A percentile compares a stretch with the other conserved stretches of the same genome.
Conservation (phyloP, 2,113 vertebrate genomes). For the Phoenicopterus ruber region DNA sequence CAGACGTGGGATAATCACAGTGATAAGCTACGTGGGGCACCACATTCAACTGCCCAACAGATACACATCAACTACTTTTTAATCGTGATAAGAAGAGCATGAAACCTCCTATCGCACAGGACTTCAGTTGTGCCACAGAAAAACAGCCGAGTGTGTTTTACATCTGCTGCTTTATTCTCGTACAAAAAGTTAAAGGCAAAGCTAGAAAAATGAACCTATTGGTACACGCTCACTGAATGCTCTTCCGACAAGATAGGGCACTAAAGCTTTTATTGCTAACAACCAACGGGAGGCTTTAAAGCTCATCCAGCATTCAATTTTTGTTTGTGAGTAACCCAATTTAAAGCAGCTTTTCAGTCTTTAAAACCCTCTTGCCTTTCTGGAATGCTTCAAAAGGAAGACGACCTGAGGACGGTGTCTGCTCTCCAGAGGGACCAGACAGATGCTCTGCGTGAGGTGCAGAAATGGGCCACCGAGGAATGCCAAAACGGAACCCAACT, state of each 20-base stretch:
- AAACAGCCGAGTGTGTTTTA: neutral
- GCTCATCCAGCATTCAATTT: neutral
- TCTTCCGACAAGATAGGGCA: neutral
- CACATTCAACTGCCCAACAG: neutral
- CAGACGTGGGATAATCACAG: neutral
- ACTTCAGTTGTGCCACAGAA: neutral
- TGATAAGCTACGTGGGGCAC: neutral
- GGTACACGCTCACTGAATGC: neutral
- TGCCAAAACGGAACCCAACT: neutral
- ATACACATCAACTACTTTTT: neutral
- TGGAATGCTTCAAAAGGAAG: conserved; percentile 48
- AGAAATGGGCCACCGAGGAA: neutral
- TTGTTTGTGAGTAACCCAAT: conserved; percentile 8
- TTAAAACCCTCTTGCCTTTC: neutral
- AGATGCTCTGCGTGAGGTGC: neutral
- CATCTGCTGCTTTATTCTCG: conserved; percentile 22
- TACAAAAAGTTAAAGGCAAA: conserved; percentile 38
- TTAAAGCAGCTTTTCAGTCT: neutral
- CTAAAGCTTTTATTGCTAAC: conserved; percentile 30
- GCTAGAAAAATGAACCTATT: conserved; percentile 16
- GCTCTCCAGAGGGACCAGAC: neutral
- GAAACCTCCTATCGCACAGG: neutral
- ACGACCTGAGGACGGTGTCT: conserved; percentile 32
- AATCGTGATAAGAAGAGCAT: neutral
- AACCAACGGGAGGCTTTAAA: neutral